Percentiles rank a stretch among this genome's conserved stretches.
Evolutionary conservation across 2,113 vertebrate species (phyloP).

Genomic region (Maylandia zebra): DNA sequence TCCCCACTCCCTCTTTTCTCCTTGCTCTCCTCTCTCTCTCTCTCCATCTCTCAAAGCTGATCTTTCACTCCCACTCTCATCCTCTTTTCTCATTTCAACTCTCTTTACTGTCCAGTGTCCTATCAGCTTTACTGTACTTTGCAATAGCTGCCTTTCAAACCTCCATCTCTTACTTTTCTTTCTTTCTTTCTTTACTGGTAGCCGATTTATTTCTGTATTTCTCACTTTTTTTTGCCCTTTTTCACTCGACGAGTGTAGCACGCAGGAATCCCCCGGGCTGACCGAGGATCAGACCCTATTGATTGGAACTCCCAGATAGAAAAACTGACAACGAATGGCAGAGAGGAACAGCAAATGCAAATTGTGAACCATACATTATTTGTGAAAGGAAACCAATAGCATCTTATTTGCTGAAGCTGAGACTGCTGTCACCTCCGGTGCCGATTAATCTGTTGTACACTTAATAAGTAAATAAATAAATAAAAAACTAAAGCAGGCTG

Average conservation of each 20-base stretch:
- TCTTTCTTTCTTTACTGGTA: neutral
- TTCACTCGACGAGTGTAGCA: neutral
- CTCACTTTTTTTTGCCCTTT: neutral
- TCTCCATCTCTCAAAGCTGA: constrained; percentile 35
- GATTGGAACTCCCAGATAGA: constrained; percentile 78
- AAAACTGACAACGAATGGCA: constrained; percentile 78
- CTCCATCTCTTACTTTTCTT: neutral
- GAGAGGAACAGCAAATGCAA: constrained; percentile 82
- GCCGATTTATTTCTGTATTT: neutral
- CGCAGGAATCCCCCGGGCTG: constrained; percentile 60
- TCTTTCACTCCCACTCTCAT: constrained; percentile 41
- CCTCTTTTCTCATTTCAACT: constrained; percentile 51
- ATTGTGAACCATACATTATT: constrained; percentile 93
- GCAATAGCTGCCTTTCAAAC: constrained; percentile 35
- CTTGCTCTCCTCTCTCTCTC: constrained; percentile 40
- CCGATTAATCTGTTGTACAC: constrained; percentile 82
- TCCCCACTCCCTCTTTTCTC: constrained; percentile 49
- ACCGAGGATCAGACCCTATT: constrained; percentile 76
- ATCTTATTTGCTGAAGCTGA: constrained; percentile 81
- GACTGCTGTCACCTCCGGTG: constrained; percentile 82
- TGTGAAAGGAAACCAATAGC: constrained; percentile 94
- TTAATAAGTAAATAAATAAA: neutral
- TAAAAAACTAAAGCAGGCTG: constrained; percentile 33
- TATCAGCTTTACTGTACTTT: constrained; percentile 47
- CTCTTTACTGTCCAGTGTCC: constrained; percentile 21